These are phyloP conservation scores for Xanthia icteritia DNA, from an alignment of 2,888 invertebrate species.

Conservation along the genomic window DNA sequence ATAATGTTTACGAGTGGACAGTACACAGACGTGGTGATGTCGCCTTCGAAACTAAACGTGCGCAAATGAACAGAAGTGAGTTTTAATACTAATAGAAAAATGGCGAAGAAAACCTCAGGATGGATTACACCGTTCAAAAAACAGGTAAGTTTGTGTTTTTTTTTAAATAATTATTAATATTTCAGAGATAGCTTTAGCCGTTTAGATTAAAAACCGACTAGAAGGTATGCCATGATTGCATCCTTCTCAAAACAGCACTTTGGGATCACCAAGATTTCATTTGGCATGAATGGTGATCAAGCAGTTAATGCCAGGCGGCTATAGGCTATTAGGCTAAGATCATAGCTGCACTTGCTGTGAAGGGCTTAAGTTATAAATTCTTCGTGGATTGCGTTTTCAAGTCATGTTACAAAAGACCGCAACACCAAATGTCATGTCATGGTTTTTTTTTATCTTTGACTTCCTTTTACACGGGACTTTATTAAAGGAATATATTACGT, in stretches of 20 bases:
- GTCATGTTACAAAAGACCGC: not conserved
- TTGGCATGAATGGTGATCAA: not conserved
- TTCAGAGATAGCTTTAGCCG: not conserved
- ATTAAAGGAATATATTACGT: not conserved
- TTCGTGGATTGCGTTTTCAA: not conserved
- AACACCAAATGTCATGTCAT: not conserved
- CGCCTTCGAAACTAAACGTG: conserved; percentile 33
- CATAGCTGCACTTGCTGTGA: not conserved
- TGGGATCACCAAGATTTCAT: not conserved
- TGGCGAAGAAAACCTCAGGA: conserved; percentile 51
- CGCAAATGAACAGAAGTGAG: conserved; percentile 28
- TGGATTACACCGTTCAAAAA: conserved; percentile 72
- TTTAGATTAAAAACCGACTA: not conserved
- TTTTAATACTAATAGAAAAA: conserved; percentile 23
- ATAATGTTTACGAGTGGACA: conserved; percentile 52
- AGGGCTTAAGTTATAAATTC: not conserved
- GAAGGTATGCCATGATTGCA: not conserved
- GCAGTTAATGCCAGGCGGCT: not conserved
- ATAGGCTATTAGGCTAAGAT: not conserved
- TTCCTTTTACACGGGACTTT: not conserved
- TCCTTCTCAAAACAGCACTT: not conserved
- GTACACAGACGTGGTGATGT: conserved; percentile 41
- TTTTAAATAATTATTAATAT: not conserved
- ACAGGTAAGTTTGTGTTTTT: conserved; percentile 59
- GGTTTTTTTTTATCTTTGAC: not conserved